Percentiles rank a stretch among this genome's conserved stretches.
These are phyloP conservation scores for Apaloderma vittatum DNA, from an alignment of 2,113 vertebrate species.

Conservation along the genomic window DNA sequence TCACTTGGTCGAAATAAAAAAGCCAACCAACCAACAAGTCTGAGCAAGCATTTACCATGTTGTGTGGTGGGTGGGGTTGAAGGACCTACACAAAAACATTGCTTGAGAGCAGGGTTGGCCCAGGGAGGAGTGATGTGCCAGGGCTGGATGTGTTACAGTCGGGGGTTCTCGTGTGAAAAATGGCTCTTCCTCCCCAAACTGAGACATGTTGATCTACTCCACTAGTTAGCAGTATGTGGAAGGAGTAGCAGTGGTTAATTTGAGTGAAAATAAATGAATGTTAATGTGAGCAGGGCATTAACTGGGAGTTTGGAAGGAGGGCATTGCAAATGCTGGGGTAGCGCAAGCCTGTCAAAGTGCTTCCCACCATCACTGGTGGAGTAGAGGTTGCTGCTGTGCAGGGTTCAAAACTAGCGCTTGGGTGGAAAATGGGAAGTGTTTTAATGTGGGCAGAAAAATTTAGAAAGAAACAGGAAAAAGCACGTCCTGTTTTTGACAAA, in stretches of 20 bases:
- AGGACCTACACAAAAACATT: background rate
- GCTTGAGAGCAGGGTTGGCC: background rate
- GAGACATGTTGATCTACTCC: background rate
- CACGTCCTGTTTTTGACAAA: constrained; percentile 21
- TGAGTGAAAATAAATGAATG: background rate
- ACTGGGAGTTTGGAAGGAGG: background rate
- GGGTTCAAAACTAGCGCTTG: background rate
- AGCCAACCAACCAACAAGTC: background rate
- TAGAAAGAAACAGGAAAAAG: constrained; percentile 13
- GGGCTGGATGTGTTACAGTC: background rate
- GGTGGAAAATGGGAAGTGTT: background rate
- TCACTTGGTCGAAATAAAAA: background rate
- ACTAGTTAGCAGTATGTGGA: background rate
- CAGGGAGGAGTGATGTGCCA: background rate
- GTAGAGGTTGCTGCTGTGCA: background rate
- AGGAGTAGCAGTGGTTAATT: background rate
- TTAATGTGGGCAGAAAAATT: background rate
- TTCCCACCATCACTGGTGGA: background rate
- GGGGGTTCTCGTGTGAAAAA: background rate
- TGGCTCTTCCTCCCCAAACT: background rate
- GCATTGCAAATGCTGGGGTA: background rate
- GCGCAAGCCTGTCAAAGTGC: background rate
- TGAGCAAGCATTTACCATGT: background rate
- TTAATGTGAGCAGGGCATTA: background rate
- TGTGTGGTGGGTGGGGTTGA: background rate